These are phyloP conservation scores for Temnothorax nylanderi DNA, from an alignment of 1,140 invertebrate species.

Conservation along the genomic window DNA sequence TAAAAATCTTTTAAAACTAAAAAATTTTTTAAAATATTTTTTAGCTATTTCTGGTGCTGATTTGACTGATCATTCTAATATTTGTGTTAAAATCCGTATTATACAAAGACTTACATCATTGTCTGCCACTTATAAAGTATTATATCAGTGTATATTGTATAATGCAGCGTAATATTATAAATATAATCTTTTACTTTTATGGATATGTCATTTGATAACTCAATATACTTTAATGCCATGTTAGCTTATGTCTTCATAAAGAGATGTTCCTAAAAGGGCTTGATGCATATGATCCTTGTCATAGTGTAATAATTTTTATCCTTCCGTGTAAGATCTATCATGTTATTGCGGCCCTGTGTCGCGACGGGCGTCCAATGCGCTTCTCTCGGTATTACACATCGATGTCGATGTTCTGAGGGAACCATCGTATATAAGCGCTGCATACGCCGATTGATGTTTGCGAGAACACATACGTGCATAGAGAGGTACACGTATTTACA, in stretches of 20 bases:
- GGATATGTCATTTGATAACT: neutral
- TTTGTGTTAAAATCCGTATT: neutral
- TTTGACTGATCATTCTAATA: neutral
- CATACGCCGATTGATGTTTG: constrained; percentile 64
- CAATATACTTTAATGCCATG: neutral
- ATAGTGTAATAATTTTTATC: constrained; percentile 2
- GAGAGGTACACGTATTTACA: constrained; percentile 68
- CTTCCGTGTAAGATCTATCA: neutral
- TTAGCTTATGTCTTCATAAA: neutral
- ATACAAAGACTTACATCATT: neutral
- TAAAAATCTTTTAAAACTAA: neutral
- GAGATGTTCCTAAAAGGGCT: neutral
- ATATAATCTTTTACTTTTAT: neutral
- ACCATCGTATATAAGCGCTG: constrained; percentile 56
- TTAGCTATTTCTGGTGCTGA: neutral
- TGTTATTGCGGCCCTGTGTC: constrained; percentile 43
- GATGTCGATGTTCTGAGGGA: constrained; percentile 58
- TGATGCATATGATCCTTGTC: neutral
- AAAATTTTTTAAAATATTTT: neutral
- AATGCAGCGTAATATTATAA: neutral
- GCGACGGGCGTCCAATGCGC: constrained; percentile 52
- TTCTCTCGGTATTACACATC: constrained; percentile 66
- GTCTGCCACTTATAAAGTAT: neutral
- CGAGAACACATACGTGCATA: constrained; percentile 32
- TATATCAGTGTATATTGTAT: neutral